Evolutionary conservation across 2,113 vertebrate species (phyloP), one percentile per base, ranked within the genome.

Genomic region (Semnopithecus entellus): DNA sequence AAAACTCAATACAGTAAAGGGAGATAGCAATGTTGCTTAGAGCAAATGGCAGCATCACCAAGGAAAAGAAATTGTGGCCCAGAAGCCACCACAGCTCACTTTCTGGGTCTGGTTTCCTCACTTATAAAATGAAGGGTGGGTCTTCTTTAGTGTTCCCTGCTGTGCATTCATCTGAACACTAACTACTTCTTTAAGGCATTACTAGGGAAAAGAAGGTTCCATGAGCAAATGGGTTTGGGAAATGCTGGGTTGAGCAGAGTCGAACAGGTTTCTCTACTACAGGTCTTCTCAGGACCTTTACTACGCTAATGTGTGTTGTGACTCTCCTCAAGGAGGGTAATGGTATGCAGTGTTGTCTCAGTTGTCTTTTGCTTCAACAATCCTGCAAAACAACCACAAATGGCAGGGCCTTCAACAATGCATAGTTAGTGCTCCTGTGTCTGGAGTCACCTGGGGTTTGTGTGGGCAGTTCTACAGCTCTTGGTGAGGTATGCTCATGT

Each of bases 311-410:
- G 27, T 57, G 45, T 30, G 1, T n/a, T 88, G 75, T 23, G 43
- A 40, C 30, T 30, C 38, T 75, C 20, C 43, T 88, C 79, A 8
- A 23, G 48, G 78, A 57, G 57, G 55, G 5, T 89, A 68, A 35
- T 3, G 76, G 59, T 27, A 35, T 4, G 30, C 64, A 80, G 14
- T 8, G 32, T 68, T 40, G 23, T 90, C 32, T 73, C 55, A 35
- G 70, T 30, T 96, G 68, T 94, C 61, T 70, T 94, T 87, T 61
- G 76, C 76, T 82, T 97, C 70, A 48, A 52, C 88, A 66, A 23
- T 25, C 22, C 12, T 91, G 18, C 43, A 57, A 73, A 86, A 38
- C 50, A 90, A 76, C 64, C 50, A n/a, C 5, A 76, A 93, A 57
- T 43, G 50, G 80, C 66, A 52, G 0, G 38, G 22, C 52, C 61